A percentile compares a stretch with the other conserved stretches of the same genome.
phyloP scores from a whole-genome alignment of 2,888 invertebrate genomes.

The Melipona bicolor region DNA sequence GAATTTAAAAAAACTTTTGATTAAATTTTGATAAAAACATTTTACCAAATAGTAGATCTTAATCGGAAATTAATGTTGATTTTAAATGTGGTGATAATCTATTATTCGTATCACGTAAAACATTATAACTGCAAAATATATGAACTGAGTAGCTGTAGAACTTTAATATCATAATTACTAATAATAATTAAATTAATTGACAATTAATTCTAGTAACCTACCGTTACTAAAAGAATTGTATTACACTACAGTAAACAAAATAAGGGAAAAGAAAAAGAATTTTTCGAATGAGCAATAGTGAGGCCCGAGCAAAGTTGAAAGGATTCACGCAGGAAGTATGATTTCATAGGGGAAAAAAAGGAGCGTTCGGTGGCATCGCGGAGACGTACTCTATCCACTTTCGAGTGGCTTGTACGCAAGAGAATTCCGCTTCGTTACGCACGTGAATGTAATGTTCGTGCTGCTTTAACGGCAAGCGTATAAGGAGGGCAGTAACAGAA shows the following conservation, averaged over 20 bases:
- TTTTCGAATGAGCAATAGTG: background rate
- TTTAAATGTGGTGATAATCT: too few relatives aligned
- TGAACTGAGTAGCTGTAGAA: too few relatives aligned
- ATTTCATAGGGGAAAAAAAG: constrained; percentile 12
- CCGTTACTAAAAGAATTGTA: background rate
- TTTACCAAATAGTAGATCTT: too few relatives aligned
- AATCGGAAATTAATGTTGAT: too few relatives aligned
- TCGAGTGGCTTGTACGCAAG: constrained; percentile 51
- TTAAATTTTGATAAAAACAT: too few relatives aligned
- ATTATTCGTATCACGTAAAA: too few relatives aligned
- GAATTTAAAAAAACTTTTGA: too few relatives aligned
- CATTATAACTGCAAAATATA: too few relatives aligned
- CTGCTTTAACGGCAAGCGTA: constrained; percentile 63
- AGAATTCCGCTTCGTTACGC: constrained; percentile 65
- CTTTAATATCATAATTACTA: too few relatives aligned
- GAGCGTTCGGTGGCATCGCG: constrained; percentile 8
- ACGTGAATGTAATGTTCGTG: constrained; percentile 64
- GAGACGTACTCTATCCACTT: constrained; percentile 54
- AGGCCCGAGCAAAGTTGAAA: background rate
- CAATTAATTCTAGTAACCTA: too few relatives aligned
- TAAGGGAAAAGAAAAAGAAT: background rate
- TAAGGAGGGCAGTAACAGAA: constrained; percentile 70
- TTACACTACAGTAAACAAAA: background rate
- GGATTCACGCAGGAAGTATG: constrained; percentile 7
- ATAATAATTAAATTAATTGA: too few relatives aligned